phyloP scores from a whole-genome alignment of 2,888 invertebrate species.

The Drosophila leonis region DNA sequence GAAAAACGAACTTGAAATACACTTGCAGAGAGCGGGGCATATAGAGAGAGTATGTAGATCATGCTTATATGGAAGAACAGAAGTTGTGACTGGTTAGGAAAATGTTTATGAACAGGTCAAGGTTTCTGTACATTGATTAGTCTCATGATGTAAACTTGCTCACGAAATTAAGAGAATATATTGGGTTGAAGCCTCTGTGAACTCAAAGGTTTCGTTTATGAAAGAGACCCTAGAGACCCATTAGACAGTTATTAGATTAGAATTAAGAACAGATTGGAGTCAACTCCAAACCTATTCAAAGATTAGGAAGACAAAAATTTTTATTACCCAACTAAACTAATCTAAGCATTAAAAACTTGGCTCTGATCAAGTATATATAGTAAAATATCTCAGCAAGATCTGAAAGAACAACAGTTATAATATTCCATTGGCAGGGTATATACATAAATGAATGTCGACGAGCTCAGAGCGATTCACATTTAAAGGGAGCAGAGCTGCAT shows the following conservation, averaged over 20 bases:
- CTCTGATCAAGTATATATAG: neutral
- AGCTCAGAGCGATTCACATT: slow-evolving; percentile 31
- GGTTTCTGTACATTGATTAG: neutral
- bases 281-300: too few relatives aligned
- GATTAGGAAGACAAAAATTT: too few relatives aligned
- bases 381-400: neutral
- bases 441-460: slow-evolving; percentile 38
- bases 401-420: neutral
- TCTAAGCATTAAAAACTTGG: neutral
- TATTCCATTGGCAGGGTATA: neutral
- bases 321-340: neutral
- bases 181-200: too few relatives aligned
- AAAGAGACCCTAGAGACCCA: too few relatives aligned
- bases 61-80: too few relatives aligned
- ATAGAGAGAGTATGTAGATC: neutral
- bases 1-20: neutral
- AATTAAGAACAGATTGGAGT: too few relatives aligned
- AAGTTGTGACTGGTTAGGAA: neutral
- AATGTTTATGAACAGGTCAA: neutral
- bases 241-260: too few relatives aligned
- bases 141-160: neutral
- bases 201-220: too few relatives aligned
- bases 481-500: slow-evolving; percentile 41
- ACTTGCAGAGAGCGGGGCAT: neutral
- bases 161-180: neutral